These are phyloP conservation scores for Sinhomidia bicolor DNA, from an alignment of 2,888 invertebrate genomes.

Conservation along the genomic window DNA sequence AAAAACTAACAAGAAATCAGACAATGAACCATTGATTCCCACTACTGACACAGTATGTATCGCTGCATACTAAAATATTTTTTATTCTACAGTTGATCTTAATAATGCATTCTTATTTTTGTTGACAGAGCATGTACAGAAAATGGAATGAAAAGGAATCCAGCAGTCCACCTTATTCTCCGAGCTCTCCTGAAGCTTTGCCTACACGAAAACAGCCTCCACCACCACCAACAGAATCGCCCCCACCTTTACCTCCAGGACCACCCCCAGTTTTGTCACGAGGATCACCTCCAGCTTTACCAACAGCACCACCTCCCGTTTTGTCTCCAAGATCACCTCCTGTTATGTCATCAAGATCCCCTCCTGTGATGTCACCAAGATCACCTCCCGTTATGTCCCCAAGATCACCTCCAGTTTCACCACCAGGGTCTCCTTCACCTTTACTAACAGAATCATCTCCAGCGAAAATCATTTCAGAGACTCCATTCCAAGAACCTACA, in stretches of 20 bases:
- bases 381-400: not conserved
- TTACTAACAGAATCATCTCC: no score
- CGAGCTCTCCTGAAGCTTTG: not conserved
- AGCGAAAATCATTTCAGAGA: not conserved
- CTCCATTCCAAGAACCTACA: not conserved
- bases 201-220: not conserved
- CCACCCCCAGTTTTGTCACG: no score
- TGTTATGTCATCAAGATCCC: no score
- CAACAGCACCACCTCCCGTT: no score
- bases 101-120: not conserved
- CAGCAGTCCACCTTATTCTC: not conserved
- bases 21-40: constrained; percentile 6
- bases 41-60: not conserved
- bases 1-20: constrained; percentile 34
- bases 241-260: not conserved
- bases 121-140: not conserved
- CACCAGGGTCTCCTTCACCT: no score
- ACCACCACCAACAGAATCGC: not conserved
- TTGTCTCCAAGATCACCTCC: no score
- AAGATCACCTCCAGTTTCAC: constrained; percentile 10
- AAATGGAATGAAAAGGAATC: not conserved
- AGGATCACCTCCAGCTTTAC: not conserved
- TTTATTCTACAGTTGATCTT: no score
- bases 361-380: constrained; percentile 21
- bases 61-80: not conserved